phyloP scores from a whole-genome alignment of 2,113 vertebrate species.

The Toxotes chatareus region DNA sequence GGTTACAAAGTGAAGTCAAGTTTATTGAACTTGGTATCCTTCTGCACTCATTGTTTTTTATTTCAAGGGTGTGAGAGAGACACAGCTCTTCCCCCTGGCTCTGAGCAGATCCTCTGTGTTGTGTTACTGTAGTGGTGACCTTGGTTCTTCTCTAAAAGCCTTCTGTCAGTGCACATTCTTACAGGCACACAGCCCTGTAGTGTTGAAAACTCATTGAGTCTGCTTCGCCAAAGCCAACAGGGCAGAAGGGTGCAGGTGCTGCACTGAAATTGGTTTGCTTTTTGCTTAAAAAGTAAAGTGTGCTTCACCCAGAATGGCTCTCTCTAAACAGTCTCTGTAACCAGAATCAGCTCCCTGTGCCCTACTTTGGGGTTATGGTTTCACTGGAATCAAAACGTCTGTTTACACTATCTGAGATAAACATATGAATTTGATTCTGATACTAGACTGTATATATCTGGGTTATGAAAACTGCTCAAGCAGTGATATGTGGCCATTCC shows the following conservation, averaged over 20 bases:
- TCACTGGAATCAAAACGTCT: constrained; percentile 68
- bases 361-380: constrained; percentile 60
- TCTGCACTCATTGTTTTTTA: constrained; percentile 59
- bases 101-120: constrained; percentile 57
- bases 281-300: constrained; percentile 74
- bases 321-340: constrained; percentile 58
- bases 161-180: constrained; percentile 67
- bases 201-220: constrained; percentile 69
- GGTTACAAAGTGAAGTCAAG: constrained; percentile 51
- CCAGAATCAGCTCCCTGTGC: constrained; percentile 48
- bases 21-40: constrained; percentile 71
- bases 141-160: constrained; percentile 71
- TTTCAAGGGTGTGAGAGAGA: constrained; percentile 69
- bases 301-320: constrained; percentile 61
- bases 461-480: constrained; percentile 63
- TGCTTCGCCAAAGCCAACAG: constrained; percentile 77
- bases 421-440: constrained; percentile 69
- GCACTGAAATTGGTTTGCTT: constrained; percentile 73
- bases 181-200: constrained; percentile 60
- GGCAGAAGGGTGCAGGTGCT: constrained; percentile 70
- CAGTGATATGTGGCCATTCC: constrained; percentile 63
- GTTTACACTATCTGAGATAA: constrained; percentile 64
- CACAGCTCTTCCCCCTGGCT: constrained; percentile 50
- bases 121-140: constrained; percentile 72
- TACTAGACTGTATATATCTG: constrained; percentile 62